phyloP scores from a whole-genome alignment of 2,797 vertebrate species.

The Sebastes paucispinis region DNA sequence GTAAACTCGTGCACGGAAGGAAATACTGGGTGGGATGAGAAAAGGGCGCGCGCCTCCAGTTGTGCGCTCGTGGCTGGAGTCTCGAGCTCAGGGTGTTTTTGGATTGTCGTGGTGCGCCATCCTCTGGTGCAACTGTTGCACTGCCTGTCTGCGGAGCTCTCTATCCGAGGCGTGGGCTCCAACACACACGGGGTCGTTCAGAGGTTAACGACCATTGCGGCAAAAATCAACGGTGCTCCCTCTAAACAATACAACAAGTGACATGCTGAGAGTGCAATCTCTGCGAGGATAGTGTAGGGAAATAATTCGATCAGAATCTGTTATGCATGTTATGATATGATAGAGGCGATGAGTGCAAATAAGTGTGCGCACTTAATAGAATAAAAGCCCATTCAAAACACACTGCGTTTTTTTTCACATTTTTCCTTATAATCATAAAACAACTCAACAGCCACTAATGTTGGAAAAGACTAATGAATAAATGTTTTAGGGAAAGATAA shows the following conservation, averaged over 20 bases:
- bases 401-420: neutral
- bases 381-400: conserved; percentile 53
- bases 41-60: conserved; percentile 81
- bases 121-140: conserved; percentile 83
- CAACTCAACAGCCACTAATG: conserved; percentile 8
- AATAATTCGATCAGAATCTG: conserved; percentile 63
- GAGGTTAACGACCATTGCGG: conserved; percentile 96
- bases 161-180: conserved; percentile 72
- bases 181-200: conserved; percentile 86
- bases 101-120: conserved; percentile 91
- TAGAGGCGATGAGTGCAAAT: conserved; percentile 46
- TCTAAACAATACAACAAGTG: conserved; percentile 77
- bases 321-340: conserved; percentile 57
- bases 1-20: conserved; percentile 97
- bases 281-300: conserved; percentile 32
- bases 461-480: conserved; percentile 21
- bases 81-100: conserved; percentile 70
- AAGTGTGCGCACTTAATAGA: conserved; percentile 59
- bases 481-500: conserved; percentile 23
- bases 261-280: conserved; percentile 72
- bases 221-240: conserved; percentile 80
- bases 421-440: conserved; percentile 21
- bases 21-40: conserved; percentile 90
- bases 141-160: conserved; percentile 68
- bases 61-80: conserved; percentile 60